Conservation (phyloP, 2,113 vertebrate genomes). For the Tyrannus savana region DNA sequence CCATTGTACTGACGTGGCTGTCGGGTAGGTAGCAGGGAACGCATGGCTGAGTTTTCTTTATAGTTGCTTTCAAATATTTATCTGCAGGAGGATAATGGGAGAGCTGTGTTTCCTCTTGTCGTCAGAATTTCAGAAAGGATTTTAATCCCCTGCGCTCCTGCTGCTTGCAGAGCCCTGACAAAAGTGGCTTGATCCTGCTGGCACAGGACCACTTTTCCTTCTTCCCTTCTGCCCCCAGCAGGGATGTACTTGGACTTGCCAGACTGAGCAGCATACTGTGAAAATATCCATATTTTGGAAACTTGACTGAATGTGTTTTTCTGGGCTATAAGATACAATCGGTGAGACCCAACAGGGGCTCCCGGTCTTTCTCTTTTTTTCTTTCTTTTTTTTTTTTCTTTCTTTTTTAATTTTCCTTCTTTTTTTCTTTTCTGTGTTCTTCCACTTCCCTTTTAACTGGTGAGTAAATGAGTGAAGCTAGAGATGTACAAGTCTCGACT, state of each 20-base stretch:
- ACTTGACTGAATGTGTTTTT: background rate
- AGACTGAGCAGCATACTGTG: background rate
- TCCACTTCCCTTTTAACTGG: background rate
- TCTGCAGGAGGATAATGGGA: slow-evolving; percentile 19
- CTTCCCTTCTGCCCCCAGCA: background rate
- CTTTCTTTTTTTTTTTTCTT: background rate
- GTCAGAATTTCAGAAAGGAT: slow-evolving; percentile 21
- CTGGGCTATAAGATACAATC: background rate
- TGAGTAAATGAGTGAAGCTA: background rate
- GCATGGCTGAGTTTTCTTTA: slow-evolving; percentile 53
- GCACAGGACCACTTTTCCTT: background rate
- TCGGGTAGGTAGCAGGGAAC: background rate
- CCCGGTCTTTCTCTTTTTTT: background rate
- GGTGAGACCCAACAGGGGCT: background rate
- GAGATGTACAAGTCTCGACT: background rate
- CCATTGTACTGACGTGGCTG: background rate
- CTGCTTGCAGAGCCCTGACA: background rate
- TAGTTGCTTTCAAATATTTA: slow-evolving; percentile 59
- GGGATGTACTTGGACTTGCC: background rate
- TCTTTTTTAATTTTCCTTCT: too few species aligned
- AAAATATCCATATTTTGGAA: background rate
- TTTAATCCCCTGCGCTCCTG: background rate
- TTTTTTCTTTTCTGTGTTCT: background rate
- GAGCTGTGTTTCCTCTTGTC: slow-evolving; percentile 14
- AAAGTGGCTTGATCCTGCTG: background rate